phyloP scores from a whole-genome alignment of 2,113 vertebrate species.

The Chloropsis cyanopogon region DNA sequence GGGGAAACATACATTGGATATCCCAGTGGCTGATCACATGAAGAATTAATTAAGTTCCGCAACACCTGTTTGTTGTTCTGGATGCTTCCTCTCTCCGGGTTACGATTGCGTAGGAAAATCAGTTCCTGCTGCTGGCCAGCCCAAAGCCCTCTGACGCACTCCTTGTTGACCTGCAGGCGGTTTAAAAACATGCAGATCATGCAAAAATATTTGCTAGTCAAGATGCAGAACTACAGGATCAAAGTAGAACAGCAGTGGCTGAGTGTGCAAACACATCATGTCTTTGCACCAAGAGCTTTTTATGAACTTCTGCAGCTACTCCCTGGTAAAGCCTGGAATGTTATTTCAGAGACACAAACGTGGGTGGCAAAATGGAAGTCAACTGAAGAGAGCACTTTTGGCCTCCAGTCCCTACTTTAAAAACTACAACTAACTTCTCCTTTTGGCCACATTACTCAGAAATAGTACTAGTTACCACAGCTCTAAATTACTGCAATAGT shows the following conservation, averaged over 20 bases:
- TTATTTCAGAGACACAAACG: not conserved
- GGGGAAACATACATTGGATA: constrained; percentile 99
- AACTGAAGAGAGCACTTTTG: not conserved
- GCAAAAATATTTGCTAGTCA: not conserved
- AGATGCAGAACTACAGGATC: not conserved
- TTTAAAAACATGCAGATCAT: not conserved
- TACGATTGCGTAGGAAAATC: constrained; percentile 93
- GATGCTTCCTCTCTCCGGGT: constrained; percentile 96
- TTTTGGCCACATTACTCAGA: not conserved
- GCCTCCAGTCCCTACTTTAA: not conserved
- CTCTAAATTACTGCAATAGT: not conserved
- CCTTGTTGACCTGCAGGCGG: constrained; percentile 88
- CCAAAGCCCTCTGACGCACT: constrained; percentile 96
- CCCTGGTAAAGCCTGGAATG: not conserved
- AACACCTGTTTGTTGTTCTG: constrained; percentile 98
- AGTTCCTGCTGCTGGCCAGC: constrained; percentile 96
- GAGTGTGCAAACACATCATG: not conserved
- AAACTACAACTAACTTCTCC: not conserved
- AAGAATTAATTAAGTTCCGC: constrained; percentile 95
- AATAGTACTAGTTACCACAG: not conserved
- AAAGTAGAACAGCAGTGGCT: not conserved
- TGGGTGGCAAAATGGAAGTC: not conserved
- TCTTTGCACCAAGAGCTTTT: not conserved
- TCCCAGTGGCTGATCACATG: constrained; percentile 95
- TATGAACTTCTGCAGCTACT: not conserved